Conservation (phyloP, 2,888 invertebrate genomes). For the Drosophila rubida region DNA sequence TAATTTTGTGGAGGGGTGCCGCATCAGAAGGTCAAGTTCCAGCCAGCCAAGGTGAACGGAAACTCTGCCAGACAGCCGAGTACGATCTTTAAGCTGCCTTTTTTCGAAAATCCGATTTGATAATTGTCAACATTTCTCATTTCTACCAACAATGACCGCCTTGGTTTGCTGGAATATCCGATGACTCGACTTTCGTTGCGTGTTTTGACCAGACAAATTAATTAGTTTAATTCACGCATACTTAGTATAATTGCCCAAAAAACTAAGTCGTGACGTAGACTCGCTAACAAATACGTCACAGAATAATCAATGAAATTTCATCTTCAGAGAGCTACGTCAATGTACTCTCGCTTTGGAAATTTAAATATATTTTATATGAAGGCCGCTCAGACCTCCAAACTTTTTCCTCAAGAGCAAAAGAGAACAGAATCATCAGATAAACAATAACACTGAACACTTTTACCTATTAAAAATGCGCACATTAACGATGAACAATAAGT, state of each 20-base stretch:
- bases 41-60: conserved; percentile 36
- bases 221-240: background rate
- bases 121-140: background rate
- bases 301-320: background rate
- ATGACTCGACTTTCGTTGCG: background rate
- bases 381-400: too few relatives aligned
- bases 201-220: background rate
- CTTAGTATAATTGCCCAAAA: background rate
- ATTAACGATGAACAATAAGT: too few relatives aligned
- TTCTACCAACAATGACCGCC: background rate
- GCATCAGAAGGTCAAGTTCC: conserved; percentile 41
- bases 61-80: conserved; percentile 1
- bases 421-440: background rate
- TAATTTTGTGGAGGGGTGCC: background rate
- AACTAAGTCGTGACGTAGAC: background rate
- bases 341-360: background rate
- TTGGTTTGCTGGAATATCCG: background rate
- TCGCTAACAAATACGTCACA: background rate
- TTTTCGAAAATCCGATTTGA: background rate
- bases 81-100: background rate
- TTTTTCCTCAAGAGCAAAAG: too few relatives aligned
- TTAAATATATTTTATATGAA: background rate
- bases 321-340: background rate
- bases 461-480: too few relatives aligned
- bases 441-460: too few relatives aligned